phyloP scores from a whole-genome alignment of 2,113 vertebrate genomes.

The Nesoenas mayeri region DNA sequence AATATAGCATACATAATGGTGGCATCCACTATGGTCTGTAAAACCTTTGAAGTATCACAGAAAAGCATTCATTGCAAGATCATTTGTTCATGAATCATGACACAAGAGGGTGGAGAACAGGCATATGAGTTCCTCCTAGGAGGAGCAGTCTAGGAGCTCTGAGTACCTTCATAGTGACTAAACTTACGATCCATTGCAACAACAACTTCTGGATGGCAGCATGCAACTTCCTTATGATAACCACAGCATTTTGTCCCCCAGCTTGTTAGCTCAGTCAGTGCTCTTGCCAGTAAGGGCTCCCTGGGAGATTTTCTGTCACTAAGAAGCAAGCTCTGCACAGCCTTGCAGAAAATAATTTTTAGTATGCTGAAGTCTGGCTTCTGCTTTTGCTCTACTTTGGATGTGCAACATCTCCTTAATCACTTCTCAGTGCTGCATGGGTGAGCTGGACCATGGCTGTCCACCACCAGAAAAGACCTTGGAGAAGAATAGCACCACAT shows the following conservation, averaged over 20 bases:
- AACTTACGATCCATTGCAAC: background rate
- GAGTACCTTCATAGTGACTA: rapidly evolving
- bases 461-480: background rate
- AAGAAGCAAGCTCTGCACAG: conserved; percentile 20
- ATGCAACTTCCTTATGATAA: background rate
- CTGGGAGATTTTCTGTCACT: conserved; percentile 27
- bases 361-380: background rate
- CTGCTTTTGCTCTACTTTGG: background rate
- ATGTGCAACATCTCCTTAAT: background rate
- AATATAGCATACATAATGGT: background rate
- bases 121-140: background rate
- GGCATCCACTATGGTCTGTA: background rate
- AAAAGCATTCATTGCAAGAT: background rate
- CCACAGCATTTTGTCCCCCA: background rate
- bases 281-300: conserved; percentile 31
- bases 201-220: background rate
- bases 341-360: conserved; percentile 20
- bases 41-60: background rate
- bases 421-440: background rate
- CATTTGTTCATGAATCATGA: background rate
- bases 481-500: background rate
- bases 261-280: background rate
- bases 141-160: background rate
- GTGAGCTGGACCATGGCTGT: background rate
- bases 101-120: background rate